These are phyloP conservation scores for Macrosoma leucophasiata DNA, from an alignment of 2,888 invertebrate genomes.

Conservation along the genomic window DNA sequence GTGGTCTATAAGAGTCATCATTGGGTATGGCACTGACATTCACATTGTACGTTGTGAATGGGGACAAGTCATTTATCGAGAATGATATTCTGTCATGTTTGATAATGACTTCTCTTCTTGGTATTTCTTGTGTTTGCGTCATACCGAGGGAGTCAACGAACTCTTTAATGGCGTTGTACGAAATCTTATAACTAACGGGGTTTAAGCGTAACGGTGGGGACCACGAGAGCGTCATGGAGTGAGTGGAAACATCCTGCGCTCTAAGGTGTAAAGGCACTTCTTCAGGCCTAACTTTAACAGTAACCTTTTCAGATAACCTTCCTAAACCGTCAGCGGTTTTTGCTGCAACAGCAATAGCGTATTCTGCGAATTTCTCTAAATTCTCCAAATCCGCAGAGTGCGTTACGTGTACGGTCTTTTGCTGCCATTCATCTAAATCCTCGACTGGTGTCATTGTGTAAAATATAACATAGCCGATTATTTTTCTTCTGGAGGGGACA, in stretches of 20 bases:
- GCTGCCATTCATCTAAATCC: conserved; percentile 94
- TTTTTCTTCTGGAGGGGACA: conserved; percentile 88
- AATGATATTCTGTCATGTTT: conserved; percentile 82
- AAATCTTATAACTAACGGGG: conserved; percentile 91
- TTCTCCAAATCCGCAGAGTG: conserved; percentile 93
- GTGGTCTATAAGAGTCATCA: conserved; percentile 89
- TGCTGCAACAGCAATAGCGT: conserved; percentile 93
- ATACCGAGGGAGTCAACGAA: conserved; percentile 96
- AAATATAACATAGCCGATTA: conserved; percentile 92
- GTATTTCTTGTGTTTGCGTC: conserved; percentile 89
- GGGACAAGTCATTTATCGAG: conserved; percentile 91
- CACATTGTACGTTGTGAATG: conserved; percentile 95
- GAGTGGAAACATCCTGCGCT: conserved; percentile 93
- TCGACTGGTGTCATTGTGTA: conserved; percentile 95
- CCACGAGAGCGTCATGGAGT: conserved; percentile 95
- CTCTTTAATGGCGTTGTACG: conserved; percentile 94
- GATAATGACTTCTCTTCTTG: conserved; percentile 82
- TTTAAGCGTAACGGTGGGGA: conserved; percentile 91
- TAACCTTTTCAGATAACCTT: conserved; percentile 90
- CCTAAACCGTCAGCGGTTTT: conserved; percentile 88
- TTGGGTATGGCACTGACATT: conserved; percentile 93
- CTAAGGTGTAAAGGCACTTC: conserved; percentile 93
- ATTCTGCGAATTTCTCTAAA: conserved; percentile 92
- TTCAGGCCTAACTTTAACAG: conserved; percentile 93
- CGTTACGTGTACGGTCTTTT: conserved; percentile 88